Conservation (phyloP, 2,113 vertebrate species). For the Arizona elegans region DNA sequence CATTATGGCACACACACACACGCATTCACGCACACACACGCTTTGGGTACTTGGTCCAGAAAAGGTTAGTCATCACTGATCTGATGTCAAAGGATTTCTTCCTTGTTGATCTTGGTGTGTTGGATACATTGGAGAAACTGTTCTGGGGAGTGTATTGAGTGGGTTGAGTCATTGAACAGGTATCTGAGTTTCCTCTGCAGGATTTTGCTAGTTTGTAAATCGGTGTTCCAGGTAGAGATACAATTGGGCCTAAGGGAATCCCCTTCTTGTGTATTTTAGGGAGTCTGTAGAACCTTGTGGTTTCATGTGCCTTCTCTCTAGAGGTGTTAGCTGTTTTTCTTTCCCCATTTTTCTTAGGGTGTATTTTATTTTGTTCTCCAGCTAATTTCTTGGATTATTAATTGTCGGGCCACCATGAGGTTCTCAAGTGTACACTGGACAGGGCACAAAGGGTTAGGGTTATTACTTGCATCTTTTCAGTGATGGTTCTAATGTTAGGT, state of each 20-base stretch:
- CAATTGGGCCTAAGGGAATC: neutral
- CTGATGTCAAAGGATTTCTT: neutral
- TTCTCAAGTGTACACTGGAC: neutral
- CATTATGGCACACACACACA: too few relatives aligned
- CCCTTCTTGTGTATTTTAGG: neutral
- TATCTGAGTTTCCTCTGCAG: neutral
- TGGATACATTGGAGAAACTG: neutral
- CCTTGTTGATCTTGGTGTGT: neutral
- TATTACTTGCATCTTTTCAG: neutral
- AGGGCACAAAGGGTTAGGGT: neutral
- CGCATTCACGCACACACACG: too few relatives aligned
- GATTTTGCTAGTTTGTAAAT: neutral
- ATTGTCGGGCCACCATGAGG: neutral
- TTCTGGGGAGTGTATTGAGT: neutral
- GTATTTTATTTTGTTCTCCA: neutral
- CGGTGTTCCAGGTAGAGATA: neutral
- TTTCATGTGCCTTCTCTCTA: neutral
- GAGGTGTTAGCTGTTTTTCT: neutral
- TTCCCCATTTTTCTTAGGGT: neutral
- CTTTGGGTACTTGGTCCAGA: too few relatives aligned
- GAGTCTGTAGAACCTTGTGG: neutral
- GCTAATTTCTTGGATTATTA: too few relatives aligned
- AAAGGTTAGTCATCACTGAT: neutral
- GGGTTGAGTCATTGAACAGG: neutral
- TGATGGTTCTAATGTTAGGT: neutral